These are phyloP conservation scores for Balaeniceps rex DNA, from an alignment of 2,113 vertebrate species.

Conservation along the genomic window DNA sequence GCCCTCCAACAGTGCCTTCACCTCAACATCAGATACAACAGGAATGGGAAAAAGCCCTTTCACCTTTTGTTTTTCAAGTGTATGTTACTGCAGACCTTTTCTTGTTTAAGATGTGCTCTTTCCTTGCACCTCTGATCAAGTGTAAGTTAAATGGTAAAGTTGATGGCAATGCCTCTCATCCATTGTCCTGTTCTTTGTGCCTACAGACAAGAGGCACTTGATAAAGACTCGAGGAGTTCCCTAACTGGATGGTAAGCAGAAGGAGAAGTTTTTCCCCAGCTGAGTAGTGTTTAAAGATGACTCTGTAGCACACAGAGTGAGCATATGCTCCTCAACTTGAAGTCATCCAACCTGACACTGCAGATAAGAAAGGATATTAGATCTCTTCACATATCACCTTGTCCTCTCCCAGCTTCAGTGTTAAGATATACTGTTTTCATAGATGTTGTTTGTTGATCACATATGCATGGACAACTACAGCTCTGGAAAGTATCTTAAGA, in stretches of 20 bases:
- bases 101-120: neutral
- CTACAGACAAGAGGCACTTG: neutral
- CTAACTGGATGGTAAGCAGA: neutral
- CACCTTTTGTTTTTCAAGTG: neutral
- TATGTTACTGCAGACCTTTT: neutral
- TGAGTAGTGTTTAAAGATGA: neutral
- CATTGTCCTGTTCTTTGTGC: accelerated
- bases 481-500: neutral
- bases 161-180: neutral
- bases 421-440: neutral
- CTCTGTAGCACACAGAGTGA: neutral
- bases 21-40: neutral
- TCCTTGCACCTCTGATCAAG: neutral
- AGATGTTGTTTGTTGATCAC: neutral
- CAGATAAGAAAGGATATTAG: neutral
- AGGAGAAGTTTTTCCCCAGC: neutral
- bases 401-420: neutral
- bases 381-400: neutral
- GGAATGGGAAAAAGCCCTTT: neutral
- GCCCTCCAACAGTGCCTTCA: neutral
- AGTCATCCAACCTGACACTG: neutral
- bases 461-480: neutral
- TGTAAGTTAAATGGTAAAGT: neutral
- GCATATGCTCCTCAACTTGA: neutral
- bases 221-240: neutral